These are phyloP conservation scores for Burhinus bistriatus DNA, from an alignment of 2,113 vertebrate species.

Conservation along the genomic window DNA sequence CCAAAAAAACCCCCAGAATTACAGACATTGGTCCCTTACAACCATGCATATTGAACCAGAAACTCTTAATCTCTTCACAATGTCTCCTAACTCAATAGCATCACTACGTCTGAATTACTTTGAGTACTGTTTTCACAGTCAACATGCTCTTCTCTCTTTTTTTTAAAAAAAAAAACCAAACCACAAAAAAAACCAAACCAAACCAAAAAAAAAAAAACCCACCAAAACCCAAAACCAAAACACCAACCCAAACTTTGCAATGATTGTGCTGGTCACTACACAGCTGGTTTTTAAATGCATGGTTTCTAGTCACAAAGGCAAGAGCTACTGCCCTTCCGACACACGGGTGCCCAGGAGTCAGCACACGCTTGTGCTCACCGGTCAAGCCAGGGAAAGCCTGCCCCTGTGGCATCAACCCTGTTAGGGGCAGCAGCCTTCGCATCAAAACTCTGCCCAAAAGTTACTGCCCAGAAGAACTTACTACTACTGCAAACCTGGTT, in stretches of 20 bases:
- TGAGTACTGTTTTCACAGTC: not conserved
- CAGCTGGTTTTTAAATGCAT: fast-evolving
- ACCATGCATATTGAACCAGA: not conserved
- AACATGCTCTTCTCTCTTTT: not conserved
- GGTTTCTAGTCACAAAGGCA: not conserved
- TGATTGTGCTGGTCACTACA: not conserved
- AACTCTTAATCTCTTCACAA: not conserved
- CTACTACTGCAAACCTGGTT: not conserved
- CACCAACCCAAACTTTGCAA: not conserved
- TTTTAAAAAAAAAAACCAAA: no score
- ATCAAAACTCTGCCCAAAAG: not conserved
- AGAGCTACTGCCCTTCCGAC: not conserved
- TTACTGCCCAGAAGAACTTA: no score
- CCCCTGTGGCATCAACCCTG: fast-evolving
- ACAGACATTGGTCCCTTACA: not conserved
- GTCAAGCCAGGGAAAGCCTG: not conserved
- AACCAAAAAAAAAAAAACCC: no score
- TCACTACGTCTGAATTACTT: not conserved
- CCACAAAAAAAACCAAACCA: no score
- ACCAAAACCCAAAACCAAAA: no score
- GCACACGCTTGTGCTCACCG: no score
- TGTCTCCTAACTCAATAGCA: not conserved
- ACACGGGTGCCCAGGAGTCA: fast-evolving
- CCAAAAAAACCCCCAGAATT: not conserved
- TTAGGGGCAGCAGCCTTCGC: not conserved